Evolutionary conservation across 1,140 invertebrate species (phyloP).

Genomic region (Cepaea nemoralis): DNA sequence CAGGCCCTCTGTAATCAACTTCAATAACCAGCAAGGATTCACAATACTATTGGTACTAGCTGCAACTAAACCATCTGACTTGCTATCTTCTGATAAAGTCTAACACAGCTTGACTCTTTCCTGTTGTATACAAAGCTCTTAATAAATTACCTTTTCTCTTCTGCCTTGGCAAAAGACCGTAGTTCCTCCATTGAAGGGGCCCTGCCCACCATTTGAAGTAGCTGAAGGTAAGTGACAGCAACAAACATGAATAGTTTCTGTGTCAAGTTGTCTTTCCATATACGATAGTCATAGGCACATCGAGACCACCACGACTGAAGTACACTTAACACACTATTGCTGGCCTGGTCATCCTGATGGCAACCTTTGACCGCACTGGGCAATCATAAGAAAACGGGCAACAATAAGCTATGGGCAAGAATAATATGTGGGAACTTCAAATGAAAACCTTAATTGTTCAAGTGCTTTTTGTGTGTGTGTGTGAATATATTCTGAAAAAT

Average conservation of each 20-base stretch:
- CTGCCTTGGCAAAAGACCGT: slow-evolving; percentile 14
- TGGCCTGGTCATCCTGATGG: not conserved
- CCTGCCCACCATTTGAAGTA: slow-evolving; percentile 54
- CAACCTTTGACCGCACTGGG: slow-evolving; percentile 29
- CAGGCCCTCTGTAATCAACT: too few relatives aligned
- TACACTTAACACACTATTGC: not conserved
- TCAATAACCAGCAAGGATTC: too few relatives aligned
- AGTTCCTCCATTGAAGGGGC: slow-evolving; percentile 41
- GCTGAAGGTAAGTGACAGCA: slow-evolving; percentile 44
- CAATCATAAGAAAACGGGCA: not conserved
- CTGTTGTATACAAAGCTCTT: too few relatives aligned
- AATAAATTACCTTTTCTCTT: slow-evolving; percentile 28
- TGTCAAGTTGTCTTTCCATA: slow-evolving; percentile 39
- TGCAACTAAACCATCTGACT: too few relatives aligned
- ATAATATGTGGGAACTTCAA: too few relatives aligned
- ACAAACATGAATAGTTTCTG: slow-evolving; percentile 45
- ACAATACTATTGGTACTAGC: too few relatives aligned
- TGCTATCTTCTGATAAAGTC: too few relatives aligned
- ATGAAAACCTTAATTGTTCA: too few relatives aligned
- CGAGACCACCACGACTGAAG: slow-evolving; percentile 37
- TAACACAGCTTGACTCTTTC: too few relatives aligned
- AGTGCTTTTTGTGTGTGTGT: too few relatives aligned
- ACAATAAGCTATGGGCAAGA: too few relatives aligned
- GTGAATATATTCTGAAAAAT: too few relatives aligned
- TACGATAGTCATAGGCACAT: slow-evolving; percentile 50